These are phyloP conservation scores for Orthosia gothica DNA, from an alignment of 2,888 invertebrate genomes.

Conservation along the genomic window DNA sequence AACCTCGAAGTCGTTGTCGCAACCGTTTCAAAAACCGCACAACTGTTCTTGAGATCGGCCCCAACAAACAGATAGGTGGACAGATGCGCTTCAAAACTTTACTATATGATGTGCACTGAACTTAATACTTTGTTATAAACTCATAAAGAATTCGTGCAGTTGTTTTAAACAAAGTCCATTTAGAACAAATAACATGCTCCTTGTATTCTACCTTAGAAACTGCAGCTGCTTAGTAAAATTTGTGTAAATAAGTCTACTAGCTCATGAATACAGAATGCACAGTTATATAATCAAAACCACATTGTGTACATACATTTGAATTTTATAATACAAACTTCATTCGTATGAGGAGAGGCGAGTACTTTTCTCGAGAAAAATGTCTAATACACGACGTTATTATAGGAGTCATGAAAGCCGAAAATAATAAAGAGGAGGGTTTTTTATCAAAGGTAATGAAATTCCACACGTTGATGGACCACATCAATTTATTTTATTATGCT, in stretches of 20 bases:
- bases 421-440: constrained; percentile 53
- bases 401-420: constrained; percentile 50
- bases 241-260: constrained; percentile 52
- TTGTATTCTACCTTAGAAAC: constrained; percentile 21
- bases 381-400: constrained; percentile 56
- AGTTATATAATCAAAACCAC: constrained; percentile 59
- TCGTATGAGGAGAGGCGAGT: constrained; percentile 9
- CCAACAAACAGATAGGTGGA: constrained; percentile 23
- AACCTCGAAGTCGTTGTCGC: neutral
- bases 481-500: constrained; percentile 76
- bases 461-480: constrained; percentile 76
- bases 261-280: constrained; percentile 57
- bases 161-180: constrained; percentile 27
- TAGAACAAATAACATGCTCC: constrained; percentile 15
- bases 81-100: constrained; percentile 28
- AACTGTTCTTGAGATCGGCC: constrained; percentile 18
- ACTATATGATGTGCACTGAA: constrained; percentile 25
- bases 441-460: constrained; percentile 76
- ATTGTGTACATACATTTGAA: constrained; percentile 50
- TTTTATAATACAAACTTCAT: constrained; percentile 49
- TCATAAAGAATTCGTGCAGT: constrained; percentile 36
- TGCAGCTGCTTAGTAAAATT: constrained; percentile 38
- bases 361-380: constrained; percentile 55
- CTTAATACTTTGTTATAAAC: constrained; percentile 32
- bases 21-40: neutral